phyloP scores from a whole-genome alignment of 2,888 invertebrate genomes.

The Eurytoma adleriae region DNA sequence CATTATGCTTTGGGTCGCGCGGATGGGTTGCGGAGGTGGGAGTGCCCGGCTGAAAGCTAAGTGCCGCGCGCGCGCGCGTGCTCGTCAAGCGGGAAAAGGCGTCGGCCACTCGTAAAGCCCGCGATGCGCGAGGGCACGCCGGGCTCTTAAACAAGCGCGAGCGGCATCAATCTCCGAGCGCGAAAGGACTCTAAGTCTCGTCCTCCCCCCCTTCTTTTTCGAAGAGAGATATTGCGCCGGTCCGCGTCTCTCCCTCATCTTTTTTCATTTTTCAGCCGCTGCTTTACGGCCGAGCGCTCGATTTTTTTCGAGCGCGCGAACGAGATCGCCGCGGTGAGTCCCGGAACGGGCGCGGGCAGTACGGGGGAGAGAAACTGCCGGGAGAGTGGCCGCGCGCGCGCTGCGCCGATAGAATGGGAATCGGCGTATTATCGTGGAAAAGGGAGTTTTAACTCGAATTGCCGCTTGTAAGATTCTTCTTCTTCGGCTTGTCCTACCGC shows the following conservation, averaged over 20 bases:
- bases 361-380: too few relatives aligned
- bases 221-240: conserved; percentile 33
- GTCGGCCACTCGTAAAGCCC: conserved; percentile 10
- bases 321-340: conserved; percentile 19
- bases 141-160: conserved; percentile 13
- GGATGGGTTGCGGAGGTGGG: background rate
- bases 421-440: conserved; percentile 55
- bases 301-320: conserved; percentile 49
- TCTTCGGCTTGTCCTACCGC: conserved; percentile 49
- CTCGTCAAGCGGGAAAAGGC: conserved; percentile 23
- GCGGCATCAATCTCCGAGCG: conserved; percentile 35
- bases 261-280: conserved; percentile 14
- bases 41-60: conserved; percentile 14
- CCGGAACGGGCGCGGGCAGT: conserved; percentile 6
- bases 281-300: background rate
- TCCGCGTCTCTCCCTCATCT: background rate
- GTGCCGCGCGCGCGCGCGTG: background rate
- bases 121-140: background rate
- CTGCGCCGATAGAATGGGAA: conserved; percentile 56
- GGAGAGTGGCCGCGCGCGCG: background rate
- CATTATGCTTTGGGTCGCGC: too few relatives aligned
- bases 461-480: conserved; percentile 55
- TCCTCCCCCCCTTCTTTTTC: background rate
- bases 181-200: conserved; percentile 8
- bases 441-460: conserved; percentile 49